These are phyloP conservation scores for Agrochola lychnidis DNA, from an alignment of 2,888 invertebrate species.

Conservation along the genomic window DNA sequence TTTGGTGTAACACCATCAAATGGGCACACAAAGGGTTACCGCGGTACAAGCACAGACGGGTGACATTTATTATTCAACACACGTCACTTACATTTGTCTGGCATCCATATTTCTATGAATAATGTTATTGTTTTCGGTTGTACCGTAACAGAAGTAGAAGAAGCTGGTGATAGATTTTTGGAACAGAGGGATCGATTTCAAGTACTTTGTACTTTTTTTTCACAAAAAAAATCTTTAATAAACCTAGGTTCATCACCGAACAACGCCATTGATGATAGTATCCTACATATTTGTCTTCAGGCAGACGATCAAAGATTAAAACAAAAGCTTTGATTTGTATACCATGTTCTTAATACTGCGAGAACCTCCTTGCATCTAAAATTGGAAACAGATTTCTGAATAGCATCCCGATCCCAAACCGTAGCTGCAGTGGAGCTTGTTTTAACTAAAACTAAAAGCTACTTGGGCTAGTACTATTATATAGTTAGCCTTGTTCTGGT, in stretches of 20 bases:
- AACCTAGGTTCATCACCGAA: no score
- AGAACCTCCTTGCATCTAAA: neutral
- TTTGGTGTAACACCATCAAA: slow-evolving; percentile 52
- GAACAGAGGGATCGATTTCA: neutral
- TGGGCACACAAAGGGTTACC: slow-evolving; percentile 49
- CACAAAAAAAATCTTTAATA: neutral
- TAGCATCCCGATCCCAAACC: neutral
- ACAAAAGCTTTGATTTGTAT: neutral
- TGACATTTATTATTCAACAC: slow-evolving; percentile 56
- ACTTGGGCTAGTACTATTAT: slow-evolving; percentile 13
- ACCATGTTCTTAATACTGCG: neutral
- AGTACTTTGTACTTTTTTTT: no score
- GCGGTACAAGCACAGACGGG: slow-evolving; percentile 21
- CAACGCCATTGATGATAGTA: neutral
- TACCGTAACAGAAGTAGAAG: slow-evolving; percentile 3
- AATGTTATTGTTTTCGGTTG: slow-evolving; percentile 39
- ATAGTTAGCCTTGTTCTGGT: slow-evolving; percentile 35
- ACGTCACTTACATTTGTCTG: slow-evolving; percentile 53
- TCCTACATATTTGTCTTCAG: neutral
- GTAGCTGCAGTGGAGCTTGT: slow-evolving; percentile 5
- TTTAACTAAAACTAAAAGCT: slow-evolving; percentile 34
- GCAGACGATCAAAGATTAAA: neutral
- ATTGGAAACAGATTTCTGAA: slow-evolving; percentile 12
- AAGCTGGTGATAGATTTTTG: neutral
- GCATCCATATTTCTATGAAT: slow-evolving; percentile 36